A percentile compares a stretch with the other conserved stretches of the same genome.
These are phyloP conservation scores for Amphiprion clarkii DNA, from an alignment of 2,797 vertebrate species.

Conservation along the genomic window DNA sequence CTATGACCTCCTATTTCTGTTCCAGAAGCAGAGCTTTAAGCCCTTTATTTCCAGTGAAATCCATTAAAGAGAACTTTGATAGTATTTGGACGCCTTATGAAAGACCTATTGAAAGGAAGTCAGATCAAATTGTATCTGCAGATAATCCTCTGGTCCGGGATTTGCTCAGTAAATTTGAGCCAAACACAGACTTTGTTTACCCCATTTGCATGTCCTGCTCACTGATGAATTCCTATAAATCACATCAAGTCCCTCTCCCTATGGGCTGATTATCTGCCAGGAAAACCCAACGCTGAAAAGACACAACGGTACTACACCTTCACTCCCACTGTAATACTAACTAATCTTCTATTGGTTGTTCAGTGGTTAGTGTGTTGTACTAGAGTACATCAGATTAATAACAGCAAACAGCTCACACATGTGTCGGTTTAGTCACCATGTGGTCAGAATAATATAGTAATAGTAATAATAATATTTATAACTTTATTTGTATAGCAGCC, in stretches of 20 bases:
- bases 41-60: neutral
- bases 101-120: neutral
- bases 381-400: no score
- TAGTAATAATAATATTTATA: no score
- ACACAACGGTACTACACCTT: neutral
- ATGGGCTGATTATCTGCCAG: neutral
- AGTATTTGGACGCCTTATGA: neutral
- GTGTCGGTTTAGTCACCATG: no score
- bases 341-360: no score
- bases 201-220: constrained; percentile 27
- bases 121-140: neutral
- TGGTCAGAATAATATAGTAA: no score
- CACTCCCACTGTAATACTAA: neutral
- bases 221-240: constrained; percentile 20
- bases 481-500: no score
- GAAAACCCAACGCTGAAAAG: neutral
- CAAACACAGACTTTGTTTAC: constrained; percentile 4
- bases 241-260: neutral
- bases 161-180: constrained; percentile 13
- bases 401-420: no score
- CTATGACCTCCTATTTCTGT: neutral
- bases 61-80: neutral
- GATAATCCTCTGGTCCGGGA: neutral
- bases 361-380: no score
- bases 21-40: neutral